Base-by-base conservation (phyloP, 1,140 invertebrate species). In the Lasaia peninsularis region DNA sequence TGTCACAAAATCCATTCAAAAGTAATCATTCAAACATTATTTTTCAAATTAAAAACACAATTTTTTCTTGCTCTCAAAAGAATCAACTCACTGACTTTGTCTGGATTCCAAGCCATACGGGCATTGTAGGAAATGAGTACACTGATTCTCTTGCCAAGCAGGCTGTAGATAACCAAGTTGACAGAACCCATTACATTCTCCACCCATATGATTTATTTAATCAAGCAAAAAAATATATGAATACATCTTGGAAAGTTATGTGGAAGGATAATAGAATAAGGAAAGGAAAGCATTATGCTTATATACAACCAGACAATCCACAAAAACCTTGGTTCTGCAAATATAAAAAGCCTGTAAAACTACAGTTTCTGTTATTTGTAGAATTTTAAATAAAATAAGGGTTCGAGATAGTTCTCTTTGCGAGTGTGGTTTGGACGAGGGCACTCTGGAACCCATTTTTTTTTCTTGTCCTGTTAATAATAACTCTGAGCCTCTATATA, bases 381-480 rank as follows among this genome's bases (percentile, higher is more conserved):
- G 24, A 2, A 40, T 51, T 32, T 28, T 58, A 14, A 50, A 21
- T 12, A 58, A 58, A 58, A 52, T 58, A 1, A 18, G 49, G n/a
- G 12, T 58, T 10, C 21, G 14, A 14, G 35, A 58, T 14, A 31
- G 18, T 31, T 58, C 57, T 10, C 9, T 58, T 1, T 58, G 50
- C 40, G 57, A 58, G 14, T 52, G 57, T 31, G 57, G 57, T 1
- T 20, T 58, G 12, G 57, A 52, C 11, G 50, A 58, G 24, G 57
- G 57, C 8, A 52, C 32, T 5, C 10, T 52, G 12, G 49, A 52
- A 10, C 57, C 52, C 9, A 58, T 58, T 8, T 24, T 58, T 24
- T 35, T 51, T 11, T 10, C 6, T 12, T 52, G 56, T 10, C 56
- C 48, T 2, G 51, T 18, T 28, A 44, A 44, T 14, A 14, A 14